Evolutionary conservation across 2,888 invertebrate species (phyloP), one percentile per base, ranked within the genome.

Genomic region (Masnerella sp.): DNA sequence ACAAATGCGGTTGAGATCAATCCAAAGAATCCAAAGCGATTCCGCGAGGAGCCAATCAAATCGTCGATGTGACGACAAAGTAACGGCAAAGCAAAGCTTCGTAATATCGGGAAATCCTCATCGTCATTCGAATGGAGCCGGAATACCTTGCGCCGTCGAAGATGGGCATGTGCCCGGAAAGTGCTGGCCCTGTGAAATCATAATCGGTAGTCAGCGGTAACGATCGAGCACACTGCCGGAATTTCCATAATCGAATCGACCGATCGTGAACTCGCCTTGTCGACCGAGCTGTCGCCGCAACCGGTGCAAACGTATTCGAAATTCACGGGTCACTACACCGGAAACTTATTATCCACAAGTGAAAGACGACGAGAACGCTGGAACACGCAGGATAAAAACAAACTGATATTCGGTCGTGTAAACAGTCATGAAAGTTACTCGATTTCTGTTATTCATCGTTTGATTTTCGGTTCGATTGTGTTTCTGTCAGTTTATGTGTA

Each of bases 231-330:
- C 68, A 71, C 79, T 77, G 75, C 79, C 80, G 79, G 80, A 78
- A 84, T 83, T 83, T 84, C 83, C 80, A 82, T 81, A 83, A 84
- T 80, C 80, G 79, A 80, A 78, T 79, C 79, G 80, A 80, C 82
- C 82, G 81, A 82, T 79, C 81, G 81, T 79, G 77, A 80, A 79
- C 80, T 78, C 78, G 78, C 79, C 84, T 82, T 84, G 84, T 84
- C 84, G 82, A 77, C 84, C 84, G 79, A 84, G 84, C 84, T 84
- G 84, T 84, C 84, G 82, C 84, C 82, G 80, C 81, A 81, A 81
- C 83, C 81, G 83, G 81, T 82, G 82, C 81, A 80, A 78, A 79
- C 82, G 83, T 80, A 82, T 81, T 82, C 83, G 80, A 83, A 82
- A 83, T 84, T 84, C 82, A 82, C 84, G 82, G 82, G 79, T 84